These are phyloP conservation scores for Myoxocephalus aenaeus DNA, from an alignment of 2,797 vertebrate genomes.

Conservation along the genomic window DNA sequence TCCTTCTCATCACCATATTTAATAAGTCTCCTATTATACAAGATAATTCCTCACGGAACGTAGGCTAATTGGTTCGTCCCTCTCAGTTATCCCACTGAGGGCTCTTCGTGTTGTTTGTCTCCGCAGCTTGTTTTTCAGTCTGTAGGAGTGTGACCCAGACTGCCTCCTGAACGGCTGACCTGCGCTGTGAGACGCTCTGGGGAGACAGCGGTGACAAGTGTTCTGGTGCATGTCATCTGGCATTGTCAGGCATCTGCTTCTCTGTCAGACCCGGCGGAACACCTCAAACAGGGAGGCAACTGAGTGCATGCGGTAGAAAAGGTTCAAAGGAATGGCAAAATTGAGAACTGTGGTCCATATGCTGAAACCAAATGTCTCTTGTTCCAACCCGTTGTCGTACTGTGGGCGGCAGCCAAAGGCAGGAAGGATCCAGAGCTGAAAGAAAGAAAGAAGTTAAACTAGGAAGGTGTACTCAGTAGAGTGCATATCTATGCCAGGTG, in stretches of 20 bases:
- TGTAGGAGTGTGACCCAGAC: constrained; percentile 61
- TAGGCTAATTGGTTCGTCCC: constrained; percentile 51
- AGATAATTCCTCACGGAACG: constrained; percentile 54
- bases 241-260: constrained; percentile 32
- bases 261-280: constrained; percentile 82
- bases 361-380: constrained; percentile 93
- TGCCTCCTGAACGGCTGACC: constrained; percentile 64
- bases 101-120: constrained; percentile 44
- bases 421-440: constrained; percentile 95
- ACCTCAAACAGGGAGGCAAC: constrained; percentile 96
- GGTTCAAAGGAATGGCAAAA: constrained; percentile 94
- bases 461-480: background rate
- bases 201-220: constrained; percentile 54
- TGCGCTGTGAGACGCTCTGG: constrained; percentile 47
- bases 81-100: constrained; percentile 37
- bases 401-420: constrained; percentile 97
- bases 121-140: constrained; percentile 61
- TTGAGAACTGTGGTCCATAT: constrained; percentile 97
- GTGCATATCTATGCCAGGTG: background rate
- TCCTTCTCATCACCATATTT: constrained; percentile 34
- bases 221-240: constrained; percentile 54
- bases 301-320: constrained; percentile 99
- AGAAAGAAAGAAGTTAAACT: background rate
- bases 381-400: constrained; percentile 94
- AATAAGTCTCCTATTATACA: constrained; percentile 37